Evolutionary conservation across 92 coral and sea anemone species (phyloP), one percentile per base, ranked within the genome.

Genomic region (Zoanthus sansibaricus): DNA sequence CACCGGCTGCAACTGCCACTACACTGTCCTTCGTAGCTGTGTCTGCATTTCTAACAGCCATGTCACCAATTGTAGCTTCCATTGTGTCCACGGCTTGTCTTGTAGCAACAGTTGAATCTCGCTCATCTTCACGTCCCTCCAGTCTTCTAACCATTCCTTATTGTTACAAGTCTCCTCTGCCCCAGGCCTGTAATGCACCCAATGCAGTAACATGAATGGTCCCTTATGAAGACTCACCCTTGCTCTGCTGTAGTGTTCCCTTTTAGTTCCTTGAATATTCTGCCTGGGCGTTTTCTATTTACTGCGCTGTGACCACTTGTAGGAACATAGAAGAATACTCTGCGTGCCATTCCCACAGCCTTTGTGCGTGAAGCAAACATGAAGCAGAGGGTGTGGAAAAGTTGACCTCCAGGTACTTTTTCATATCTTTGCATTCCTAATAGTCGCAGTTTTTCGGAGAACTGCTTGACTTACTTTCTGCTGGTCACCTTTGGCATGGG

Each of bases 251-350:
- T 25, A 25, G 25, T 25, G 25, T 0, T 25, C 25, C 25, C 25
- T 25, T 0, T 56, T 56, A 56, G 62, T 9, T 56, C 62, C 62
- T 56, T 68, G 73, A 68, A 21, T 30, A 68, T 68, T 68, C 73
- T 68, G 73, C 9, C 37, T 68, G 73, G 73, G 73, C 73, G 44
- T 25, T 68, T 68, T 68, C 73, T 68, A 4, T 68, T 68, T 68
- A 68, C 73, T 30, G 73, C 73, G 44, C 73, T 44, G 3, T 68
- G 42, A 68, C 73, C 73, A 68, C 73, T 68, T 68, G 44, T 68
- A 68, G 73, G 73, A 68, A 68, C 45, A 25, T 25, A 25, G 25
- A 25, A 25, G 25, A 25, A 25, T 25, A 25, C 25, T 25, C 25
- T 25, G 25, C 37, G 10, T 25, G 71, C 71, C 71, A n/a, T 66